phyloP scores from a whole-genome alignment of 1,140 invertebrate species.

The Trichonephila clavipes region DNA sequence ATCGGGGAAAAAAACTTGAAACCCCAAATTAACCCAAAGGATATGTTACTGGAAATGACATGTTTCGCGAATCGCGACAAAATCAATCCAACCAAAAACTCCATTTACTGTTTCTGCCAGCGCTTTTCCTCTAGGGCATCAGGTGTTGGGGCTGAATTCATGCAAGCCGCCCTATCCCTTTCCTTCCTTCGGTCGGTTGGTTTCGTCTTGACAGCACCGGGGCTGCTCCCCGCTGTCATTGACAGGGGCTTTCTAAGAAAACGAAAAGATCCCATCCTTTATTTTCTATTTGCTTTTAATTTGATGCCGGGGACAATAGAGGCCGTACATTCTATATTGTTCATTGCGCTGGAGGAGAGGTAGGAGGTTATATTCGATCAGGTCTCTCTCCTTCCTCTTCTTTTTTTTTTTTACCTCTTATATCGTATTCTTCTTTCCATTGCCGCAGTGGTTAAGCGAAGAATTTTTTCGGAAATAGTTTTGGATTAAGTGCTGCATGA shows the following conservation, averaged over 20 bases:
- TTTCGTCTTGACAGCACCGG: constrained; percentile 21
- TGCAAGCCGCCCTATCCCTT: background rate
- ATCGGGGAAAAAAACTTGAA: background rate
- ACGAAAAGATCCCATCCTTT: constrained; percentile 20
- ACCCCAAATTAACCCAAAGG: constrained; percentile 57
- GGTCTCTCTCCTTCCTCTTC: background rate
- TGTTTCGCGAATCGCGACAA: constrained; percentile 14
- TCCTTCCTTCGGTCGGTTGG: background rate
- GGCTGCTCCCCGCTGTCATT: constrained; percentile 34
- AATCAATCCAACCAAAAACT: constrained; percentile 70
- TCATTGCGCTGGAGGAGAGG: background rate
- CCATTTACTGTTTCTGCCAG: constrained; percentile 47
- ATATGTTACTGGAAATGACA: constrained; percentile 64
- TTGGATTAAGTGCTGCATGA: background rate
- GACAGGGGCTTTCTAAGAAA: constrained; percentile 39
- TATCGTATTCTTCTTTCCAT: background rate
- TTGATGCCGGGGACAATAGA: constrained; percentile 6
- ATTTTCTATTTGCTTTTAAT: constrained; percentile 56
- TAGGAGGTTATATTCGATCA: background rate
- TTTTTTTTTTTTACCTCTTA: background rate
- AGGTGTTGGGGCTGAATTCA: constrained; percentile 28
- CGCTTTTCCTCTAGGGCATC: constrained; percentile 37
- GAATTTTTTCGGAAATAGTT: background rate
- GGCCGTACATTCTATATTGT: background rate
- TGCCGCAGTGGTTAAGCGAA: background rate